These are phyloP conservation scores for Macroramphosus scolopax DNA, from an alignment of 2,797 vertebrate species.

Conservation along the genomic window DNA sequence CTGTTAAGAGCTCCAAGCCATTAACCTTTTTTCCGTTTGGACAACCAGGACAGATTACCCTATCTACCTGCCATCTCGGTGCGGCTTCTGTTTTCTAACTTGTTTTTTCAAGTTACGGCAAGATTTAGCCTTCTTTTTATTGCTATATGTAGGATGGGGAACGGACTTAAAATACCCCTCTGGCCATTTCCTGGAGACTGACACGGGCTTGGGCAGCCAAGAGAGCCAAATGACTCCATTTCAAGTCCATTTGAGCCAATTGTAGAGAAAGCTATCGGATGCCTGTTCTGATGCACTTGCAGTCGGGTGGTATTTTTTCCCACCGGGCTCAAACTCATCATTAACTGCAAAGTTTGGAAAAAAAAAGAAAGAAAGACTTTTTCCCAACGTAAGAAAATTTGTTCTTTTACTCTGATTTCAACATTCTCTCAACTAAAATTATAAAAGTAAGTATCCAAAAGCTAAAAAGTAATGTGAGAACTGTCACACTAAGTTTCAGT, in stretches of 20 bases:
- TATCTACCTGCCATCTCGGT: conserved; percentile 50
- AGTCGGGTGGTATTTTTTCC: conserved; percentile 23
- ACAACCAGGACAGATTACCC: conserved; percentile 54
- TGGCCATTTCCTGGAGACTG: conserved; percentile 47
- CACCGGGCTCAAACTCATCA: conserved; percentile 18
- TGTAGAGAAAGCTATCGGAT: conserved; percentile 48
- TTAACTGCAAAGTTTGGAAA: conserved; percentile 3
- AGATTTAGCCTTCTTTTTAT: conserved; percentile 45
- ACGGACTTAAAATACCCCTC: conserved; percentile 36
- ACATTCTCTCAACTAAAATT: no score
- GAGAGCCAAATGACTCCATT: conserved; percentile 58
- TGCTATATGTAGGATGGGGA: conserved; percentile 28
- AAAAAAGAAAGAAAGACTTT: conserved; percentile 7
- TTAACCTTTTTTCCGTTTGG: conserved; percentile 69
- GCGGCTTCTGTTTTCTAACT: conserved; percentile 27
- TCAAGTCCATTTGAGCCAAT: conserved; percentile 53
- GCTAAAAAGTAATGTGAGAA: no score
- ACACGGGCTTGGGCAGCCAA: conserved; percentile 47
- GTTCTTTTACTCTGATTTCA: no score
- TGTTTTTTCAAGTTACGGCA: conserved; percentile 23
- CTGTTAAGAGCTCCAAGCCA: conserved; percentile 57
- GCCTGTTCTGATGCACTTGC: conserved; percentile 28
- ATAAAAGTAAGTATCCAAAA: no score
- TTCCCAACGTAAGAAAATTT: background rate
- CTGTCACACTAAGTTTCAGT: no score